Base-by-base conservation (phyloP, 1,140 invertebrate genomes). In the Lepidurus arcticus region DNA sequence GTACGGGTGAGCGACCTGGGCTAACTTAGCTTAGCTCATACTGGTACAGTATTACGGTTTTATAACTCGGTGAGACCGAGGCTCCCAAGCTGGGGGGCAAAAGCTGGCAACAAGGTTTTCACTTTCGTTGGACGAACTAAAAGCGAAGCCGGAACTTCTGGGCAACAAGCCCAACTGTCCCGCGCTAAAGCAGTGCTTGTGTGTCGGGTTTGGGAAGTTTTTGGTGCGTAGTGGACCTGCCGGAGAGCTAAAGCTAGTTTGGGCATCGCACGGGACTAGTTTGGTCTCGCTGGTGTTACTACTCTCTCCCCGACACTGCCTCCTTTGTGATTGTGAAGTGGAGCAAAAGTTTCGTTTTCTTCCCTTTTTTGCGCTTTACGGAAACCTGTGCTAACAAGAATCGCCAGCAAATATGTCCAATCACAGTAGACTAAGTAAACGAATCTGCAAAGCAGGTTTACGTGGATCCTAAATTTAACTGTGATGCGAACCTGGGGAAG, bases 271-370 rank as follows among this genome's bases (percentile, higher is more conserved):
- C n/a, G 53, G 13, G 53, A 65, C 53, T 65, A 65, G 53, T 65
- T 65, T 65, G 53, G 53, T 65, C 53, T 65, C 53, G 53, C 53
- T 65, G 53, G 53, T 21, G 53, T 65, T 65, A 65, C 53, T 65
- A 65, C 45, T 47, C 45, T 13, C 53, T 4, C 53, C 34, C 53
- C 53, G 21, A 65, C 53, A 65, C 53, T 65, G 53, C 53, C 53
- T 65, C 16, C 45, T 47, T 65, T 65, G 53, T 65, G 53, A 65
- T 65, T 65, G 53, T 65, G 53, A 21, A 65, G 13, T 65, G 21
- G 21, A 13, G 53, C 21, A 7, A 9, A 16, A 65, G 1, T 65
- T 65, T 65, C 10, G 21, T 21, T 65, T 65, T 65, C 53, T 65
- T 7, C 21, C 53, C 13, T 9, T 21, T 65, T 34, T 34, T 2